A percentile compares a stretch with the other conserved stretches of the same genome.
phyloP scores from a whole-genome alignment of 1,140 invertebrate species.

The Pararge aegeria region DNA sequence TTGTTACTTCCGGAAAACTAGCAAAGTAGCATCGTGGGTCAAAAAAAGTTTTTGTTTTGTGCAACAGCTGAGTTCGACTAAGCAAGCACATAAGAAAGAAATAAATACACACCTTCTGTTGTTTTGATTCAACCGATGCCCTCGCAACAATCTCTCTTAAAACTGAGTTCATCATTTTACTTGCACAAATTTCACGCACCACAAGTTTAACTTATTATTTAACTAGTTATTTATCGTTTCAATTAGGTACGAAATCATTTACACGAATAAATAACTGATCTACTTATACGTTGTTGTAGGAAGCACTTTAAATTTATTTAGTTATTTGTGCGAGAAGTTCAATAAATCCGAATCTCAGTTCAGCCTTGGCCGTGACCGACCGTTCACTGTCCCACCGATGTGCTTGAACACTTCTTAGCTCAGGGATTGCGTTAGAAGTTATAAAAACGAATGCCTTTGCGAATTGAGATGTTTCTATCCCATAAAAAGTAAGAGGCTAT shows the following conservation, averaged over 20 bases:
- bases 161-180: constrained; percentile 64
- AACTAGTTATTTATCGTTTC: constrained; percentile 2
- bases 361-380: constrained; percentile 72
- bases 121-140: constrained; percentile 60
- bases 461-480: constrained; percentile 7
- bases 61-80: no score
- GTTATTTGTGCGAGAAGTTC: constrained; percentile 24
- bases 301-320: neutral
- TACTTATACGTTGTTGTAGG: neutral
- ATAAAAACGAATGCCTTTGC: constrained; percentile 16
- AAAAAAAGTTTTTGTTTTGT: no score
- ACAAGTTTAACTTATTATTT: no score
- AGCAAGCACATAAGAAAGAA: no score
- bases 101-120: constrained; percentile 54
- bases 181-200: constrained; percentile 44
- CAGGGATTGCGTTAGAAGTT: constrained; percentile 18
- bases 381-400: constrained; percentile 62
- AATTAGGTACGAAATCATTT: neutral
- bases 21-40: no score
- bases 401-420: constrained; percentile 48
- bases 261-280: neutral
- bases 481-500: neutral
- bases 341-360: constrained; percentile 48
- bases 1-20: no score
- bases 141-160: constrained; percentile 65